Evolutionary conservation across 1,140 invertebrate species (phyloP), one percentile per base, ranked within the genome.

Genomic region (Drosophila lowei): DNA sequence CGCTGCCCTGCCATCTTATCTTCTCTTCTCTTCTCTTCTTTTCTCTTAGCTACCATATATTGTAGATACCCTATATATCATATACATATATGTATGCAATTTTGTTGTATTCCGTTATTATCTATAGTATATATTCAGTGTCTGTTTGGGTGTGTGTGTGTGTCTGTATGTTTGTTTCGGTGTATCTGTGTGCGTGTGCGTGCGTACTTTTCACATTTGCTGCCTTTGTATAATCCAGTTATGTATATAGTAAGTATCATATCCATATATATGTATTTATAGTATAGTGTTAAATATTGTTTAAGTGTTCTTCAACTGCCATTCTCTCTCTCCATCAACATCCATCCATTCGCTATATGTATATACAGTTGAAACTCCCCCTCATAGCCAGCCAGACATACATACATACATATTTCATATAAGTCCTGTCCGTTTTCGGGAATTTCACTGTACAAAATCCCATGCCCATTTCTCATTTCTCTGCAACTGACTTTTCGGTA

Each of bases 41-140:
- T 16, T 28, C 48, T 18, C 52, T 70, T 65, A 65, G 67, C 61
- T 71, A 58, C 61, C 72, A 61, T 74, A 42, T 47, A 46, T 67
- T 44, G 62, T 67, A 53, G 38, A 18, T 64, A 15, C 46, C 13
- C 38, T 59, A 62, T 60, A 38, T 70, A 43, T 70, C 8, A 30
- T 30, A 30, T 30, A 47, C 68, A 41, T 75, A 38, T 70, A 25
- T 61, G 28, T 73, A 52, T 68, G 65, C 44, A 50, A 28, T 71
- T 68, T 59, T 67, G 11, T 38, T 67, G 11, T 38, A 44, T 48
- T 64, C 56, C 62, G 58, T 79, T 79, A 79, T 68, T 74, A 38
- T 34, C 54, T 70, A 66, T 75, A 75, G 18, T 74, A 73, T 65
- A 59, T 56, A 54, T 60, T 44, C 7, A 46, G 8, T 57, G 43